Evolutionary conservation across 2,113 vertebrate genomes (phyloP).

Genomic region (Chrysochloris asiatica): DNA sequence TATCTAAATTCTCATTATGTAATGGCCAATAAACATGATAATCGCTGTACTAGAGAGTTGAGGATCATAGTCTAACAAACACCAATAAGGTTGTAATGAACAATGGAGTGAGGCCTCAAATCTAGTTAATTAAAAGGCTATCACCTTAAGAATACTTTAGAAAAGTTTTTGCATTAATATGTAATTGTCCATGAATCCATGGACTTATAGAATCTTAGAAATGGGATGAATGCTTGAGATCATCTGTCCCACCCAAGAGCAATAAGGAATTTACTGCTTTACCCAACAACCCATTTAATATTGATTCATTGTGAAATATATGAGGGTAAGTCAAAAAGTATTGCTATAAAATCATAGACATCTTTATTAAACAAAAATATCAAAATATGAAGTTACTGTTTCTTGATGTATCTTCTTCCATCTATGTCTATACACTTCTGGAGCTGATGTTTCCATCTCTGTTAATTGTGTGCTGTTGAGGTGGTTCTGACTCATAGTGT

Average conservation of each 20-base stretch:
- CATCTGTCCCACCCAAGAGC: background rate
- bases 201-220: background rate
- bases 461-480: too few species aligned
- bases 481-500: too few species aligned
- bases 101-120: background rate
- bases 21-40: slow-evolving; percentile 43
- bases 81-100: background rate
- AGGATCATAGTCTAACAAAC: slow-evolving; percentile 38
- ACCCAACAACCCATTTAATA: background rate
- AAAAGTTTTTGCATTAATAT: background rate
- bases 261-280: background rate
- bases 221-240: background rate
- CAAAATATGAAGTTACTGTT: too few species aligned
- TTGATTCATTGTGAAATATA: background rate
- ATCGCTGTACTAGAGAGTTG: background rate
- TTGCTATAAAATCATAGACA: too few species aligned
- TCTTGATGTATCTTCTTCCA: too few species aligned
- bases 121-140: slow-evolving; percentile 8
- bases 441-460: too few species aligned
- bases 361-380: too few species aligned
- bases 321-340: background rate
- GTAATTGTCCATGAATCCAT: background rate
- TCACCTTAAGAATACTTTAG: slow-evolving; percentile 8
- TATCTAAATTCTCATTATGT: slow-evolving; percentile 32
- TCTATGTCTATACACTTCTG: too few species aligned